Evolutionary conservation across 1,140 invertebrate genomes (phyloP).

Genomic region (Caenorhabditis briggsae): DNA sequence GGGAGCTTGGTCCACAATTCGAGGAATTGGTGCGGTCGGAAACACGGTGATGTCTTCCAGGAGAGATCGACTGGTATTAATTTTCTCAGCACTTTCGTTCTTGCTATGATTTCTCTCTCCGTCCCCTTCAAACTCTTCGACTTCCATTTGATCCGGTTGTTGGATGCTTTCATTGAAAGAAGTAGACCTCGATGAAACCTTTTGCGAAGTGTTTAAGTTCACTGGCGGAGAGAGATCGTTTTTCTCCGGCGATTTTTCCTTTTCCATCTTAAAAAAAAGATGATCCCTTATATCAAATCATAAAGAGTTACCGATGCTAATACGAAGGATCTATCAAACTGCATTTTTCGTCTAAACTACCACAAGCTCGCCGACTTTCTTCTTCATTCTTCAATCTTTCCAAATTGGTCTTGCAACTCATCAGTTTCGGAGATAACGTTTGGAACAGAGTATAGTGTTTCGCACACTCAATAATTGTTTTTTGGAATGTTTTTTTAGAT

Average conservation of each 20-base stretch:
- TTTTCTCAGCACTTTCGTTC: too few species aligned
- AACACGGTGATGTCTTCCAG: too few species aligned
- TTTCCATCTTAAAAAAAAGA: conserved; percentile 2
- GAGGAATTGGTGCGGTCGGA: too few species aligned
- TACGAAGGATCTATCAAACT: conserved; percentile 25
- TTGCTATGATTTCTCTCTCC: too few species aligned
- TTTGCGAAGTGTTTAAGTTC: background rate
- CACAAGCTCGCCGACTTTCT: background rate
- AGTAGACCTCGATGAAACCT: background rate
- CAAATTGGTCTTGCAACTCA: conserved; percentile 14
- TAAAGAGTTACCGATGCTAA: conserved; percentile 10
- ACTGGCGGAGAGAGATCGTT: background rate
- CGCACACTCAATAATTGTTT: conserved; percentile 12
- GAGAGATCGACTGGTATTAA: too few species aligned
- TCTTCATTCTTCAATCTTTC: conserved; percentile 22
- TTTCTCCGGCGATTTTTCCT: background rate
- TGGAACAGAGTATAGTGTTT: background rate
- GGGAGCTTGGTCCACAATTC: too few species aligned
- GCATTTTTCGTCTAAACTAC: conserved; percentile 36
- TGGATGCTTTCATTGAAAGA: background rate
- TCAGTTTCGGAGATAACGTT: background rate
- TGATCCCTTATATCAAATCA: background rate
- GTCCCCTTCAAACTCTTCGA: background rate
- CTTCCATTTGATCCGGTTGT: background rate
- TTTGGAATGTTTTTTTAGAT: background rate